phyloP scores from a whole-genome alignment of 2,113 vertebrate species.

The Chunga burmeisteri region DNA sequence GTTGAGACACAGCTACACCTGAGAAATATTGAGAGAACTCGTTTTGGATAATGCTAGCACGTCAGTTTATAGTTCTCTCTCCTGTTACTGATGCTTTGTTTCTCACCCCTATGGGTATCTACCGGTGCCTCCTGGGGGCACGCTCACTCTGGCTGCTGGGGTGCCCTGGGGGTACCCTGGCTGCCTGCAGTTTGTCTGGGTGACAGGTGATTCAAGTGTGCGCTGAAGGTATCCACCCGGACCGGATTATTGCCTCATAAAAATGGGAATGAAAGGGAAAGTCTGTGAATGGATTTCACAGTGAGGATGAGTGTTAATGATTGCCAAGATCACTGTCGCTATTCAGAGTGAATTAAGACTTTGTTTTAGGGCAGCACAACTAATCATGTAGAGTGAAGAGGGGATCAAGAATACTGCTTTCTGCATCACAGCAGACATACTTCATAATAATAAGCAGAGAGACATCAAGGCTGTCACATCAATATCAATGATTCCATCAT shows the following conservation, averaged over 20 bases:
- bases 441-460: constrained; percentile 47
- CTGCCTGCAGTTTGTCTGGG: not conserved
- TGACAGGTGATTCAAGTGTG: not conserved
- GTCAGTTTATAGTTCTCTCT: not conserved
- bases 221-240: not conserved
- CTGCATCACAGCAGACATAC: not conserved
- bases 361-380: not conserved
- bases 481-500: constrained; percentile 3
- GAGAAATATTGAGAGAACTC: not conserved
- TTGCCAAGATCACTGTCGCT: not conserved
- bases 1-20: not conserved
- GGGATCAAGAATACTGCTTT: not conserved
- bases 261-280: not conserved
- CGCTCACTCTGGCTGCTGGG: fast-evolving
- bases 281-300: not conserved
- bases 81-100: not conserved
- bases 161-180: not conserved
- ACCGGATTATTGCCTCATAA: not conserved
- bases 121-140: not conserved
- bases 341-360: constrained; percentile 10
- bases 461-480: constrained; percentile 29
- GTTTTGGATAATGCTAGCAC: not conserved
- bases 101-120: fast-evolving
- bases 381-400: not conserved
- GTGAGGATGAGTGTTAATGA: not conserved